Conservation (phyloP, 2,113 vertebrate genomes). For the Scalopus aquaticus region DNA sequence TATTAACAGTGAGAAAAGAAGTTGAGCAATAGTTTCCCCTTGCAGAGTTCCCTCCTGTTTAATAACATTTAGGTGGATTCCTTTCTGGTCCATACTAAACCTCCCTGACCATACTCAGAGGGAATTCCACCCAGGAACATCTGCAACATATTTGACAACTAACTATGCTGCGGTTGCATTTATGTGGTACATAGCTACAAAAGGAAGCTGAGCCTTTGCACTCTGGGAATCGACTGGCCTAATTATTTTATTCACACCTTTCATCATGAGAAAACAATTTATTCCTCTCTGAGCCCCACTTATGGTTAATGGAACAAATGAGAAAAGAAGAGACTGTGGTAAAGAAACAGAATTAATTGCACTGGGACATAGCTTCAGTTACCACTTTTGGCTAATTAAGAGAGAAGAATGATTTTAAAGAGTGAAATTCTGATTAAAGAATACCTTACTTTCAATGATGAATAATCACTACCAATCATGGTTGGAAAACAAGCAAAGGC, state of each 20-base stretch:
- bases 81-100: background rate
- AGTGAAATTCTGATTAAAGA: constrained; percentile 2
- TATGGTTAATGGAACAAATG: constrained; percentile 33
- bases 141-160: background rate
- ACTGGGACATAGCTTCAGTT: background rate
- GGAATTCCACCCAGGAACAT: background rate
- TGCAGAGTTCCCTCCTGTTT: background rate
- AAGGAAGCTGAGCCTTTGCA: constrained; percentile 52
- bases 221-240: constrained; percentile 62
- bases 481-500: background rate
- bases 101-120: background rate
- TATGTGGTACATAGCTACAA: background rate
- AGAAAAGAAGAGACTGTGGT: background rate
- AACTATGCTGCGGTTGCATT: constrained; percentile 23
- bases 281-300: constrained; percentile 31
- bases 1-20: background rate
- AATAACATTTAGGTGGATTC: background rate
- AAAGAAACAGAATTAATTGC: background rate
- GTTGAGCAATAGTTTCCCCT: background rate
- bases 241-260: constrained; percentile 64
- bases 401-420: constrained; percentile 14
- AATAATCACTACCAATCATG: background rate
- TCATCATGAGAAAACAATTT: constrained; percentile 44
- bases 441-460: background rate
- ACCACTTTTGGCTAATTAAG: constrained; percentile 25